Conservation (phyloP, 2,113 vertebrate genomes). For the Etia nguti region DNA sequence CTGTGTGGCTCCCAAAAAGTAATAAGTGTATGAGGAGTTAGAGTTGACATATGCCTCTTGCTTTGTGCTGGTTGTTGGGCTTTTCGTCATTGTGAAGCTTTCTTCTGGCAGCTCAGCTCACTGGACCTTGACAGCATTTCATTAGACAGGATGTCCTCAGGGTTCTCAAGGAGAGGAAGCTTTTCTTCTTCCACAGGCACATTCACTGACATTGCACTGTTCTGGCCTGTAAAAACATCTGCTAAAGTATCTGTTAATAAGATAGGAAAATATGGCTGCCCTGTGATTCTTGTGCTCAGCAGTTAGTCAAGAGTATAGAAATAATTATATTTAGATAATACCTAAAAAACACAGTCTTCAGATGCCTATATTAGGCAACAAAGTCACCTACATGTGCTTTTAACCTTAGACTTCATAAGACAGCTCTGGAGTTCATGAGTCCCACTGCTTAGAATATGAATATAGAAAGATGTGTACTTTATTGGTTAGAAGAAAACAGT, state of each 20-base stretch:
- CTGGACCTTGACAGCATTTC: slow-evolving; percentile 65
- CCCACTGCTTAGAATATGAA: neutral
- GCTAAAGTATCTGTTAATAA: slow-evolving; percentile 50
- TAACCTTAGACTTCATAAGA: neutral
- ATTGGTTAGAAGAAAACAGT: neutral
- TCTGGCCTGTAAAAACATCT: slow-evolving; percentile 15
- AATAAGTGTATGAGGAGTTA: slow-evolving; percentile 50
- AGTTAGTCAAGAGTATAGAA: neutral
- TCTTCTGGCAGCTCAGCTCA: slow-evolving; percentile 60
- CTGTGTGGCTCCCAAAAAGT: slow-evolving; percentile 37
- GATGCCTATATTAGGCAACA: neutral
- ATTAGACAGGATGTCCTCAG: slow-evolving; percentile 58
- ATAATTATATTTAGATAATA: neutral
- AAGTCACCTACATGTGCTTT: neutral
- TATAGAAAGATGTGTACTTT: neutral
- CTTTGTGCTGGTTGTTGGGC: slow-evolving; percentile 36
- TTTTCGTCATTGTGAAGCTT: slow-evolving; percentile 45
- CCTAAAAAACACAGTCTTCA: neutral
- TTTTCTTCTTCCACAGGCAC: slow-evolving; percentile 19
- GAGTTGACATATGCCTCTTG: slow-evolving; percentile 31
- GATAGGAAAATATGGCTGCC: slow-evolving; percentile 19
- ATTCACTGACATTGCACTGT: neutral
- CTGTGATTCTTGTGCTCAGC: neutral
- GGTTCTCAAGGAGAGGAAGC: slow-evolving; percentile 41
- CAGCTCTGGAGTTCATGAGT: neutral